A percentile compares a stretch with the other conserved stretches of the same genome.
These are phyloP conservation scores for Cheilosia vernalis DNA, from an alignment of 2,888 invertebrate genomes.

Conservation along the genomic window DNA sequence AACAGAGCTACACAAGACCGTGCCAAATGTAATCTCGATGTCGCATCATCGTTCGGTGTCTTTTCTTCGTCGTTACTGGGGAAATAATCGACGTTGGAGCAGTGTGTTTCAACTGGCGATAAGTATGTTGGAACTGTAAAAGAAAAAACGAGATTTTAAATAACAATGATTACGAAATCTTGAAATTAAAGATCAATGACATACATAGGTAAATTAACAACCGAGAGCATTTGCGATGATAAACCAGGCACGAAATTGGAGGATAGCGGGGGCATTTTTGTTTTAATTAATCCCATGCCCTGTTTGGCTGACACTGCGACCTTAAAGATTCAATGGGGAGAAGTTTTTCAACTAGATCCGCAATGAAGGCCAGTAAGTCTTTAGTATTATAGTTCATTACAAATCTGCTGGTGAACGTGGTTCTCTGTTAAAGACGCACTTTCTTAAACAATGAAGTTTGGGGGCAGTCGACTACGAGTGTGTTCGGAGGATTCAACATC, in stretches of 20 bases:
- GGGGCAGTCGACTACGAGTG: too few relatives aligned
- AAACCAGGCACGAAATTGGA: neutral
- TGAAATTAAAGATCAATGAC: neutral
- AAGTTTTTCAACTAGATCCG: too few relatives aligned
- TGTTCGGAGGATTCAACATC: too few relatives aligned
- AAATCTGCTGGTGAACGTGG: too few relatives aligned
- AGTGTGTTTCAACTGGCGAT: constrained; percentile 96
- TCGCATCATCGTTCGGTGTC: constrained; percentile 87
- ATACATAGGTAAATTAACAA: neutral
- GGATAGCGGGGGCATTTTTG: too few relatives aligned
- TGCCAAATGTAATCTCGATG: constrained; percentile 93
- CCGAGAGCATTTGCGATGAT: neutral
- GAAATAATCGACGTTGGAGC: constrained; percentile 97
- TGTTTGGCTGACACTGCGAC: too few relatives aligned
- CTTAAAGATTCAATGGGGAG: too few relatives aligned
- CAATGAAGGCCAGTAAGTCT: too few relatives aligned
- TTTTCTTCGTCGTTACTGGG: constrained; percentile 84
- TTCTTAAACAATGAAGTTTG: too few relatives aligned
- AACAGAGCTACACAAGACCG: constrained; percentile 96
- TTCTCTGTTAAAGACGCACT: too few relatives aligned
- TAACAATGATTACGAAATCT: neutral
- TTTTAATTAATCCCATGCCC: too few relatives aligned
- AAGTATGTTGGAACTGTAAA: constrained; percentile 91
- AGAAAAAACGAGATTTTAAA: constrained; percentile 18
- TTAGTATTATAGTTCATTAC: too few relatives aligned